Base-by-base conservation (phyloP, 1,140 invertebrate species). In the Lasioglossum albipes region DNA sequence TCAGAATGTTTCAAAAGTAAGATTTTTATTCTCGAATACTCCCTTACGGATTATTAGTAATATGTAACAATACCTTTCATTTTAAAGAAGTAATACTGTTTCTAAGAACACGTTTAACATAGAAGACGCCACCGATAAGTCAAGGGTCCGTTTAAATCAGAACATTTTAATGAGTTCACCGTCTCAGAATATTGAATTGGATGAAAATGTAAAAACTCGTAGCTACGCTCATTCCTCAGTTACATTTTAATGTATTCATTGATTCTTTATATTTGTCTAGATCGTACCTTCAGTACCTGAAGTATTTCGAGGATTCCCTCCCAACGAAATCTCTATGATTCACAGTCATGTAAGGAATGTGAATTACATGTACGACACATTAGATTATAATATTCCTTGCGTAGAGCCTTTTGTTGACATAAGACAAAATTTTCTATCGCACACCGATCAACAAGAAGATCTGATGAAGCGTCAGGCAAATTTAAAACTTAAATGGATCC, bases 221-320 rank as follows among this genome's bases (percentile, higher is more conserved):
- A 36, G 16, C 12, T 31, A 16, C 41, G 18, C 41, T 16, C 7
- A n/a, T 36, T 36, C 4, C 2, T 13, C 0, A 49, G 41, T 59
- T 59, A 20, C 16, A 36, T 57, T 70, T 36, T 59, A 41, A 71
- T 71, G n/a, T 57, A n/a, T 41, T 13, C 36, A 71, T 22, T 71
- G 27, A 13, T 70, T 36, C 10, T 59, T 59, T 5, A 12, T 22
- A 27, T 68, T 71, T 45, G 7, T 10, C 41, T 31, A 79, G 22
- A 57, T 74, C 45, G 13, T 57, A 45, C 41, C 77, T 79, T 61
- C 77, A 3, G 70, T 66, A 57, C 36, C 70, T n/a, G 70, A 79
- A 42, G 77, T 79, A 31, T 88, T 89, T 42, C 84, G 87, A 65
- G 88, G 85, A 64, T 89, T 89, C 36, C 82, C 88, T 12, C 61